Evolutionary conservation across 2,113 vertebrate species (phyloP).

Genomic region (Planiliza haematocheilus): DNA sequence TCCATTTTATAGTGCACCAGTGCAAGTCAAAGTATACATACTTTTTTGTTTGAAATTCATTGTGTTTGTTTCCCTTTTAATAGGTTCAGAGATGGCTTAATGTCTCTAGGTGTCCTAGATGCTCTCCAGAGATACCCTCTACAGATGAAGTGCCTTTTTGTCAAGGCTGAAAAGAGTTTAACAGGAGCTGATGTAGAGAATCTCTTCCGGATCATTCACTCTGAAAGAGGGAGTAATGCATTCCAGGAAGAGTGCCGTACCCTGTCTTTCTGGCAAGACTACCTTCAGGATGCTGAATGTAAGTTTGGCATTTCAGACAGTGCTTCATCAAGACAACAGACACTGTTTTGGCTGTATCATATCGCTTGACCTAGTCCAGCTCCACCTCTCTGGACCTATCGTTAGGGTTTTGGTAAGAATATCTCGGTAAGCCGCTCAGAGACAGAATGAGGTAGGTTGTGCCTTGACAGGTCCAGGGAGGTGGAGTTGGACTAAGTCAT

Average conservation of each 20-base stretch:
- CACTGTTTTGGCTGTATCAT: too few relatives aligned
- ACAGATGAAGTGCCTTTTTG: conserved; percentile 8
- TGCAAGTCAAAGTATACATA: too few relatives aligned
- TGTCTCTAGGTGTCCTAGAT: conserved; percentile 21
- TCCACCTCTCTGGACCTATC: too few relatives aligned
- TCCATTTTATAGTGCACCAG: too few relatives aligned
- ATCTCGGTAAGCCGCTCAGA: too few relatives aligned
- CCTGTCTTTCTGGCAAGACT: conserved; percentile 35
- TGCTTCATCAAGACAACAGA: too few relatives aligned
- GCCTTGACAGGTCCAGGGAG: too few relatives aligned
- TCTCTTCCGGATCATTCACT: conserved; percentile 8
- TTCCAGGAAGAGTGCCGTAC: conserved; percentile 6
- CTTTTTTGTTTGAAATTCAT: too few relatives aligned
- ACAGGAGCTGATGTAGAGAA: conserved; percentile 17
- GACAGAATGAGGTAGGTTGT: too few relatives aligned
- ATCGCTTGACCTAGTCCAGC: too few relatives aligned
- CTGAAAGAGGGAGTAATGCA: conserved; percentile 22
- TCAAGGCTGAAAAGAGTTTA: conserved; percentile 11
- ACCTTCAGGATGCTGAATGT: conserved; percentile 40
- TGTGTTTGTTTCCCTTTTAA: conserved; percentile 13
- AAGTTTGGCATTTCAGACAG: conserved; percentile 6
- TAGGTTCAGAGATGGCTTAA: conserved; percentile 29
- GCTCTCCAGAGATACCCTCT: conserved; percentile 18
- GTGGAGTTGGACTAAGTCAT: too few relatives aligned
- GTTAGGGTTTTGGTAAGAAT: too few relatives aligned